These are phyloP conservation scores for Charaxes varanes DNA, from an alignment of 1,140 invertebrate species.

Conservation along the genomic window DNA sequence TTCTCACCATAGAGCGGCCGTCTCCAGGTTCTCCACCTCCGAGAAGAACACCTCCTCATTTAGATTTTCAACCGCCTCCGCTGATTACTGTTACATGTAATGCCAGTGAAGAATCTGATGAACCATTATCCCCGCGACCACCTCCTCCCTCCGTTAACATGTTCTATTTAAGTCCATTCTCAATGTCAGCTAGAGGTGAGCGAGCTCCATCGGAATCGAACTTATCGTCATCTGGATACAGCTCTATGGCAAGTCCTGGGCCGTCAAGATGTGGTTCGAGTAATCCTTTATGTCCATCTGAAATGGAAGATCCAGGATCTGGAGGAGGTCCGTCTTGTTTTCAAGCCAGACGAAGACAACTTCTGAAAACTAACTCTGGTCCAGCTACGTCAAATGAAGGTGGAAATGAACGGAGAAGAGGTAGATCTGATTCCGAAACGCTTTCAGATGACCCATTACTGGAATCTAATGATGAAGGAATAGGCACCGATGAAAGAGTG, in stretches of 20 bases:
- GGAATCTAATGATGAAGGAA: conserved; percentile 83
- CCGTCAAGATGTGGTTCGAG: conserved; percentile 85
- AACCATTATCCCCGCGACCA: conserved; percentile 76
- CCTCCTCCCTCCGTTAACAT: conserved; percentile 75
- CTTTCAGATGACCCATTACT: conserved; percentile 79
- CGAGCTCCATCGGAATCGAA: conserved; percentile 86
- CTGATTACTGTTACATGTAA: conserved; percentile 84
- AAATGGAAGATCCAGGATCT: conserved; percentile 79
- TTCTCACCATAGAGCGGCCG: conserved; percentile 77
- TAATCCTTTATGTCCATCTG: conserved; percentile 82
- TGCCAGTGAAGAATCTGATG: conserved; percentile 85
- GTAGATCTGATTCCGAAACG: conserved; percentile 80
- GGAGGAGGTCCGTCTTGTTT: conserved; percentile 69
- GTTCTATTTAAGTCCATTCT: conserved; percentile 85
- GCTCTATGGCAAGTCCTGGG: conserved; percentile 86
- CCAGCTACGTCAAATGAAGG: conserved; percentile 60
- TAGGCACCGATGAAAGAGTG: conserved; percentile 81
- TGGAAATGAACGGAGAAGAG: conserved; percentile 64
- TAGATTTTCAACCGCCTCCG: conserved; percentile 81
- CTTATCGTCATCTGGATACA: conserved; percentile 87
- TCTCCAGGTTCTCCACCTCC: conserved; percentile 81
- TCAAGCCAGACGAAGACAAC: conserved; percentile 69
- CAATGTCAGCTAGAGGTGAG: conserved; percentile 79
- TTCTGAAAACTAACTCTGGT: conserved; percentile 72
- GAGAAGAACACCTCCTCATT: conserved; percentile 74